Evolutionary conservation across 2,113 vertebrate genomes (phyloP).

Genomic region (Propithecus coquereli): DNA sequence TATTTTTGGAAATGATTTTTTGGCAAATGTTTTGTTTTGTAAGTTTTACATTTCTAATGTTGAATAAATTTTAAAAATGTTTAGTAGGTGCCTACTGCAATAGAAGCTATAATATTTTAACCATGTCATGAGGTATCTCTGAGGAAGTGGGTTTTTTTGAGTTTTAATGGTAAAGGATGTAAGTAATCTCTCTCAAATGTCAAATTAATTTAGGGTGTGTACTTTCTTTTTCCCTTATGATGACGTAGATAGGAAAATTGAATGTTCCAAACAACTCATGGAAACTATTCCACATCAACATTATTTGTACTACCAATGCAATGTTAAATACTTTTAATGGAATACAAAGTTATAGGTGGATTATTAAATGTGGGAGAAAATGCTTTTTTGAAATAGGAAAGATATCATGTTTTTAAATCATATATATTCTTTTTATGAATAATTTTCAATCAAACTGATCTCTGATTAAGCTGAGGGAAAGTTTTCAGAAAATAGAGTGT

Average conservation of each 20-base stretch:
- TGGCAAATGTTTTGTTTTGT: constrained; percentile 55
- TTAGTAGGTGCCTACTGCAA: constrained; percentile 58
- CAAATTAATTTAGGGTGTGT: constrained; percentile 83
- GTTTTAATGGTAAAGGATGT: constrained; percentile 82
- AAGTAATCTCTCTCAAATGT: constrained; percentile 80
- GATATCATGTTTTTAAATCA: background rate
- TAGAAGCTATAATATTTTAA: constrained; percentile 53
- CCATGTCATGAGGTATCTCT: constrained; percentile 70
- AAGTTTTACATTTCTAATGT: constrained; percentile 64
- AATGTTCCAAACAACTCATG: constrained; percentile 82
- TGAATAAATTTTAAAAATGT: constrained; percentile 63
- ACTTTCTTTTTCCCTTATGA: constrained; percentile 82
- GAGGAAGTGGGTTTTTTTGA: constrained; percentile 73
- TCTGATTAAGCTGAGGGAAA: background rate
- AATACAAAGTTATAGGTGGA: constrained; percentile 43
- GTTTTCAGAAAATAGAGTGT: background rate
- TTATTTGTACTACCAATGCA: constrained; percentile 68
- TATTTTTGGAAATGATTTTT: constrained; percentile 52
- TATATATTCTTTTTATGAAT: constrained; percentile 33
- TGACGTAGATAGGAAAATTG: constrained; percentile 85
- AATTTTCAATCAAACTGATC: background rate
- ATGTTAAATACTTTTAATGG: constrained; percentile 55
- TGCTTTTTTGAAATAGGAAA: constrained; percentile 54
- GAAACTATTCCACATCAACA: constrained; percentile 76
- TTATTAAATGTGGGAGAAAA: constrained; percentile 56